Evolutionary conservation across 53 echinoderm and acorn worm genomes (phyloP), one percentile per base, ranked within the genome.

Genomic region (Echinarachnius parma): DNA sequence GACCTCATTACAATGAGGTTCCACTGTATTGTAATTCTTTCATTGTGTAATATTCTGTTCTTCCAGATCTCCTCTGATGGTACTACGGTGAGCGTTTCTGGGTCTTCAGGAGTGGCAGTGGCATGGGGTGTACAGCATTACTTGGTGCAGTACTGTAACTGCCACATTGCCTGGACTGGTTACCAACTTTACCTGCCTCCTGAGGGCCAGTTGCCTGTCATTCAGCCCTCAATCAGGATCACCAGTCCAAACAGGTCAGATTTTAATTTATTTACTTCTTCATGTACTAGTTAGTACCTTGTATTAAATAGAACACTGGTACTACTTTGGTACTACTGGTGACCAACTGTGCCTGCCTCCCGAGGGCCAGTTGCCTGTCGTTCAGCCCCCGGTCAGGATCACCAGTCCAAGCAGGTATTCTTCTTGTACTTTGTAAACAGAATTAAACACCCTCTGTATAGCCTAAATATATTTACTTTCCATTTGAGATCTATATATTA

Each of bases 111-210:
- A 30, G 85, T 94, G 4, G 90, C 95, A 9, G 90, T 72, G 18
- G 87, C 84, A 0, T 84, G 89, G 80, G 89, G 86, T 10, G 82
- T 94, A 47, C 67, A 90, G 34, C 79, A 84, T 19, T 91, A 91
- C 48, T 48, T 94, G 56, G 83, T 77, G 3, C 58, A 90, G 39
- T 82, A 79, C 53, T 94, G 90, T 53, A 52, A 86, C 18, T 84
- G 90, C 18, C 95, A 94, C 44, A 62, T 90, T 16, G 87, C 95
- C 9, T 94, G 95, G 95, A 48, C 81, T 21, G 95, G 90, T 15
- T 60, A 84, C 54, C 90, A 90, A 46, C 62, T 90, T 0, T 32
- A 75, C 31, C 55, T 94, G 8, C 95, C 95, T 3, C 52, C 71
- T 13, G 57, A 61, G 60, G 74, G 61, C 9, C 32, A 63, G 14